Evolutionary conservation across 2,888 invertebrate genomes (phyloP).

Genomic region (Oscheius sp.): DNA sequence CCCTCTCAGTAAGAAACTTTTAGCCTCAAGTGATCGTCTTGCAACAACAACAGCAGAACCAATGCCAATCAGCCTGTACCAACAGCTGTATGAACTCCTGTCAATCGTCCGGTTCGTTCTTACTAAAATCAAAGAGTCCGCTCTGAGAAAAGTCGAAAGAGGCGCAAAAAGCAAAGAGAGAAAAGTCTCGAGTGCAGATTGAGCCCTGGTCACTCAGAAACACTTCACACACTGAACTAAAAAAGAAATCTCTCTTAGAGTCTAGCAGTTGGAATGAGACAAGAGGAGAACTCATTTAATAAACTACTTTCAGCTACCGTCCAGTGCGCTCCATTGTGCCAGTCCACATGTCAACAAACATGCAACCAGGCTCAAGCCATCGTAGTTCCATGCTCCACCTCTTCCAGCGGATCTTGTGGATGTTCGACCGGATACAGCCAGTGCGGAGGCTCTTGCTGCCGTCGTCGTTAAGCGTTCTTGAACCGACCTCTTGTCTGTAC

Average conservation of each 20-base stretch:
- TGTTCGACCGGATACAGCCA: constrained; percentile 54
- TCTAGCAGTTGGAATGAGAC: too few species aligned
- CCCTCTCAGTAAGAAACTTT: too few species aligned
- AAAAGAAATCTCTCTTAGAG: too few species aligned
- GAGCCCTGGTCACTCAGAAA: too few species aligned
- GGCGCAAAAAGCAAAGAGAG: too few species aligned
- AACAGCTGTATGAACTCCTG: constrained; percentile 55
- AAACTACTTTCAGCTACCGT: too few species aligned
- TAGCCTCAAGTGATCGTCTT: constrained; percentile 46
- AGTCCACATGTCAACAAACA: constrained; percentile 57
- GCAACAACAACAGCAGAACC: constrained; percentile 47
- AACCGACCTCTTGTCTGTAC: constrained; percentile 8
- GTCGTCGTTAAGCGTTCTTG: constrained; percentile 40
- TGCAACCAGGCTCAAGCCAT: constrained; percentile 56
- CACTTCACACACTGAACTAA: too few species aligned
- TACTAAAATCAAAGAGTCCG: too few species aligned
- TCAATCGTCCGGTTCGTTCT: too few species aligned
- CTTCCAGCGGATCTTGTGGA: constrained; percentile 39
- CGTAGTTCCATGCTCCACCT: constrained; percentile 47
- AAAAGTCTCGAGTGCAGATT: too few species aligned
- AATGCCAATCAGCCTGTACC: constrained; percentile 47
- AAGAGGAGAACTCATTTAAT: too few species aligned
- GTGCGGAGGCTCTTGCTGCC: constrained; percentile 60
- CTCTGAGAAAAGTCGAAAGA: too few species aligned
- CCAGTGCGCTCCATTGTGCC: constrained; percentile 57